Evolutionary conservation across 2,888 invertebrate species (phyloP).

Genomic region (Pedicia rivosa): DNA sequence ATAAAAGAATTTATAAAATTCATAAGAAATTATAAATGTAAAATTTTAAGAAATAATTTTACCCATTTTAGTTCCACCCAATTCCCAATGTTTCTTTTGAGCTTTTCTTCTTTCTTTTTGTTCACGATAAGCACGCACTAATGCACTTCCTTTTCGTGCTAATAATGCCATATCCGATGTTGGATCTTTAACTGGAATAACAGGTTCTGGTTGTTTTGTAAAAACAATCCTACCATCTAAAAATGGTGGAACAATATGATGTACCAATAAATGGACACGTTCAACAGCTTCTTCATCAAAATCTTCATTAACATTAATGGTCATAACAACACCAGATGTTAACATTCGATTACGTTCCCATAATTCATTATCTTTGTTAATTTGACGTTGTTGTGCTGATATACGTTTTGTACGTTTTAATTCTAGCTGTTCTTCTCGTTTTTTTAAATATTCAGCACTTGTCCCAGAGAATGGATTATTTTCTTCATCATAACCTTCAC

Average conservation of each 20-base stretch:
- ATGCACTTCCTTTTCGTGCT: conserved; percentile 81
- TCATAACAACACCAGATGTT: conserved; percentile 84
- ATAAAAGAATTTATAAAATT: too few species aligned
- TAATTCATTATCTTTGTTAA: conserved; percentile 94
- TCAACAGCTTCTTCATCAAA: conserved; percentile 93
- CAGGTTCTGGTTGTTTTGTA: conserved; percentile 97
- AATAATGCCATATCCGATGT: conserved; percentile 96
- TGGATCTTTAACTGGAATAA: conserved; percentile 90
- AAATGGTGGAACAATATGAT: conserved; percentile 97
- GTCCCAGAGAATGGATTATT: conserved; percentile 83
- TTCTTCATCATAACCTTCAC: conserved; percentile 85
- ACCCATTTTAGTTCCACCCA: conserved; percentile 75
- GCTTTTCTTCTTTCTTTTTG: conserved; percentile 93
- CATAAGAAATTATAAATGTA: too few species aligned
- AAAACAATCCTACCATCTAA: conserved; percentile 97
- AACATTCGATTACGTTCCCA: conserved; percentile 99
- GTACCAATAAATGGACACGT: conserved; percentile 87
- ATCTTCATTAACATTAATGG: conserved; percentile 77
- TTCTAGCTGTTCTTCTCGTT: conserved; percentile 85
- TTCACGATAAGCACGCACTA: conserved; percentile 83
- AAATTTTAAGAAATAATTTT: too few species aligned
- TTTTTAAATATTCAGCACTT: conserved; percentile 81
- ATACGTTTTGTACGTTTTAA: conserved; percentile 80
- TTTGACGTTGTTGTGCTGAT: conserved; percentile 91
- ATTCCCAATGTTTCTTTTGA: conserved; percentile 98